Evolutionary conservation across 2,888 invertebrate species (phyloP).

Genomic region (Rhingia rostrata): DNA sequence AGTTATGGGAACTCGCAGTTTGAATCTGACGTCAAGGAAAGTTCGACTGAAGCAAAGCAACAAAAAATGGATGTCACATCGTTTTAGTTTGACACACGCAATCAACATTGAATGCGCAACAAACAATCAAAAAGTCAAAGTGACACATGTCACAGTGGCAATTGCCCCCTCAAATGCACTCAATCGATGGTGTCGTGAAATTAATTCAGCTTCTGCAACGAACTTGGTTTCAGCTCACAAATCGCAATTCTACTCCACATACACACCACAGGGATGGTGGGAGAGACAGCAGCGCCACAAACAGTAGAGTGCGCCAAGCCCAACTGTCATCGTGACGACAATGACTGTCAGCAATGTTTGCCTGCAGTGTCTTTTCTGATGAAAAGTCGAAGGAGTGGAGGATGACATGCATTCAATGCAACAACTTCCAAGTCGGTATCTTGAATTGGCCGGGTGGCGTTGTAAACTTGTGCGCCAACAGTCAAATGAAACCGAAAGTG

Average conservation of each 20-base stretch:
- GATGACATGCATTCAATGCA: constrained; percentile 11
- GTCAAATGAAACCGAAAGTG: constrained; percentile 44
- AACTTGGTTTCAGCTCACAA: constrained; percentile 31
- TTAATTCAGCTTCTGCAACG: constrained; percentile 27
- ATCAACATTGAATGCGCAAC: constrained; percentile 52
- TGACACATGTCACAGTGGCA: constrained; percentile 61
- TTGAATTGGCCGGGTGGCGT: not conserved
- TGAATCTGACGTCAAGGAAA: constrained; percentile 46
- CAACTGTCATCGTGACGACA: constrained; percentile 39
- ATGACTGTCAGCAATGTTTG: constrained; percentile 30
- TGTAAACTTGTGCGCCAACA: not conserved
- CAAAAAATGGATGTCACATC: constrained; percentile 48
- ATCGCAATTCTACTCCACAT: constrained; percentile 3
- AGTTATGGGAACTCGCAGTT: constrained; percentile 8
- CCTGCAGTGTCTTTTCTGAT: constrained; percentile 5
- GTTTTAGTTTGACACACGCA: constrained; percentile 60
- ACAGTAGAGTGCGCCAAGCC: constrained; percentile 40
- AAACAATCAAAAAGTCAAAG: constrained; percentile 48
- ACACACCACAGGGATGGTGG: no score
- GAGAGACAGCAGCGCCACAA: no score
- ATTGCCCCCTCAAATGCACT: constrained; percentile 38
- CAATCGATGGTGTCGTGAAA: not conserved
- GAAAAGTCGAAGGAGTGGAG: constrained; percentile 52
- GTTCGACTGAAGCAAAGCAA: not conserved
- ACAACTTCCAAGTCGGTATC: not conserved